Conservation (phyloP, 2,888 invertebrate species). For the Brenthis ino region DNA sequence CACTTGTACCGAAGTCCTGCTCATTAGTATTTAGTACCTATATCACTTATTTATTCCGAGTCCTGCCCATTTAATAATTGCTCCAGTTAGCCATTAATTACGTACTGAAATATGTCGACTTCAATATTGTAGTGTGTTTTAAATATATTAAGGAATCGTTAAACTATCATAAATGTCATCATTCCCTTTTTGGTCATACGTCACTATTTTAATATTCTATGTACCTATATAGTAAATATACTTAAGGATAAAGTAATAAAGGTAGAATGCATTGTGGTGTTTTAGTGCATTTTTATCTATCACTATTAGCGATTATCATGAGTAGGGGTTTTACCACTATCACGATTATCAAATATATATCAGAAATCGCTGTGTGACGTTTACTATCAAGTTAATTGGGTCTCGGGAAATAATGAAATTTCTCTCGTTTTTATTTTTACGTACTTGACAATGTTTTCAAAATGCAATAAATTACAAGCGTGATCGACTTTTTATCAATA, state of each 20-base stretch:
- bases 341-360: slow-evolving; percentile 9
- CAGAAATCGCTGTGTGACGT: not conserved
- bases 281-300: slow-evolving; percentile 24
- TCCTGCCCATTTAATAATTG: slow-evolving; percentile 8
- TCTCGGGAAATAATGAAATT: too few species aligned
- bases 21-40: slow-evolving; percentile 7
- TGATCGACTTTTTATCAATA: too few species aligned
- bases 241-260: slow-evolving; percentile 20
- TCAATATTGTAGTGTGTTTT: slow-evolving; percentile 25
- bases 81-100: slow-evolving; percentile 24
- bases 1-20: slow-evolving; percentile 16
- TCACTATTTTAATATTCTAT: slow-evolving; percentile 19
- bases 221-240: not conserved
- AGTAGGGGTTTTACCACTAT: slow-evolving; percentile 7
- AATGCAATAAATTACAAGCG: too few species aligned
- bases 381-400: too few species aligned
- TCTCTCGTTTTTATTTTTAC: too few species aligned
- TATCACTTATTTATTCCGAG: slow-evolving; percentile 1
- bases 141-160: slow-evolving; percentile 32
- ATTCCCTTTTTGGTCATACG: slow-evolving; percentile 31
- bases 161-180: slow-evolving; percentile 24
- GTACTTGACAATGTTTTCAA: too few species aligned
- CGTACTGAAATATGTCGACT: slow-evolving; percentile 15
- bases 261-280: slow-evolving; percentile 19
- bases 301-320: slow-evolving; percentile 10